These are phyloP conservation scores for Plebejus anna DNA, from an alignment of 2,888 invertebrate genomes.

Conservation along the genomic window DNA sequence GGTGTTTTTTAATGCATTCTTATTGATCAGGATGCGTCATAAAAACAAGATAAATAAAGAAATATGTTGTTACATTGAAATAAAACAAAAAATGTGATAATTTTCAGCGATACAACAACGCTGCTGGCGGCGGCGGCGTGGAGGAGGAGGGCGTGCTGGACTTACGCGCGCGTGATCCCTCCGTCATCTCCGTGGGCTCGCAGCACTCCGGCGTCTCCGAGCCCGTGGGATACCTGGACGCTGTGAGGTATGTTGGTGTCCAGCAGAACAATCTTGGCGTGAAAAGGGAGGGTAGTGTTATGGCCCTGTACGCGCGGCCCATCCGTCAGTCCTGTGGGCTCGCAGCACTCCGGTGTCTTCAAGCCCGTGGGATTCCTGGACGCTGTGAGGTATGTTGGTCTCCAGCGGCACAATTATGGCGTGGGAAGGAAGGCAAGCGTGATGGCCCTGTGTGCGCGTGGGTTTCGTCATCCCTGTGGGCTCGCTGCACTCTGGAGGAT, in stretches of 20 bases:
- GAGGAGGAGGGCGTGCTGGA: constrained; percentile 76
- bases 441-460: constrained; percentile 50
- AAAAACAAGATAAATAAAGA: too few relatives aligned
- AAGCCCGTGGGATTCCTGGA: too few relatives aligned
- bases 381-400: too few relatives aligned
- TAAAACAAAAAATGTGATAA: not conserved
- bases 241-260: constrained; percentile 54
- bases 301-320: constrained; percentile 79
- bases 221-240: constrained; percentile 72
- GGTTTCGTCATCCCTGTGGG: too few relatives aligned
- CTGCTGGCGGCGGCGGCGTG: constrained; percentile 35
- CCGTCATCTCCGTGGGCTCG: constrained; percentile 73
- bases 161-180: constrained; percentile 75
- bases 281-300: constrained; percentile 63
- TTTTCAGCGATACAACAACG: not conserved
- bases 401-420: too few relatives aligned
- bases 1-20: too few relatives aligned
- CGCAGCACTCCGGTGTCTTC: constrained; percentile 41
- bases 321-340: constrained; percentile 73
- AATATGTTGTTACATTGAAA: not conserved
- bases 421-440: too few relatives aligned
- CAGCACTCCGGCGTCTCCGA: constrained; percentile 74
- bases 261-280: constrained; percentile 28
- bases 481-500: too few relatives aligned
- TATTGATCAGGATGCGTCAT: too few relatives aligned